Percentiles rank a stretch among this genome's conserved stretches.
These are phyloP conservation scores for Diadema setosum DNA, from an alignment of 35 echinoderm and acorn worm species.

Conservation along the genomic window DNA sequence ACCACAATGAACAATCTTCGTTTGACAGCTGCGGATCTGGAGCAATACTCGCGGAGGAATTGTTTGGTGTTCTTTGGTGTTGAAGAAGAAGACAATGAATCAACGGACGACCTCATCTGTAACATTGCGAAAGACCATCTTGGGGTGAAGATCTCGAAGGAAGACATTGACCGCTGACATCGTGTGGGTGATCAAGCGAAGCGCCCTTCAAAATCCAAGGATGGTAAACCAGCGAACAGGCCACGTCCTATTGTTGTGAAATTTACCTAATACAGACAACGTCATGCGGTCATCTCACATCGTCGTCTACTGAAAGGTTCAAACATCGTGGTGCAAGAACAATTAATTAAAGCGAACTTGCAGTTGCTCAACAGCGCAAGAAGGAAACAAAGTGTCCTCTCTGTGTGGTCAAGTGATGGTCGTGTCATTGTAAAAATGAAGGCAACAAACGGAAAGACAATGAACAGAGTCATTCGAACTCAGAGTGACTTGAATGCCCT, in stretches of 20 bases:
- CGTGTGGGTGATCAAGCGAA: neutral
- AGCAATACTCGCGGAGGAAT: neutral
- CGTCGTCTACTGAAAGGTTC: neutral
- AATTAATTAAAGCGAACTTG: neutral
- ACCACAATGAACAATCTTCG: neutral
- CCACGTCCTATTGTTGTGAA: neutral
- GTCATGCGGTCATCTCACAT: neutral
- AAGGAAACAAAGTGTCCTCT: neutral
- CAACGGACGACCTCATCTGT: neutral
- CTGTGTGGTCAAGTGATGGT: neutral
- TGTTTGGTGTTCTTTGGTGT: neutral
- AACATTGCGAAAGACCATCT: neutral
- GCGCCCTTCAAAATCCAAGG: too few relatives aligned
- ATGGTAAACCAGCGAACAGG: neutral
- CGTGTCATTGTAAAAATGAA: neutral
- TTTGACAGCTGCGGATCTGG: neutral
- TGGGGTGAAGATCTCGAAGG: neutral
- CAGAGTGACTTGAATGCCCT: neutral
- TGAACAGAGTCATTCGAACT: neutral
- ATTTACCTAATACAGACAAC: neutral
- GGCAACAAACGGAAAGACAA: neutral
- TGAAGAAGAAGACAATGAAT: neutral
- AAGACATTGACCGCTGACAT: neutral
- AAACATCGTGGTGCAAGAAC: neutral
- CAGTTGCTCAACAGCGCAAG: neutral